Conservation (phyloP, 1,140 invertebrate genomes). For the Cotesia typhae region DNA sequence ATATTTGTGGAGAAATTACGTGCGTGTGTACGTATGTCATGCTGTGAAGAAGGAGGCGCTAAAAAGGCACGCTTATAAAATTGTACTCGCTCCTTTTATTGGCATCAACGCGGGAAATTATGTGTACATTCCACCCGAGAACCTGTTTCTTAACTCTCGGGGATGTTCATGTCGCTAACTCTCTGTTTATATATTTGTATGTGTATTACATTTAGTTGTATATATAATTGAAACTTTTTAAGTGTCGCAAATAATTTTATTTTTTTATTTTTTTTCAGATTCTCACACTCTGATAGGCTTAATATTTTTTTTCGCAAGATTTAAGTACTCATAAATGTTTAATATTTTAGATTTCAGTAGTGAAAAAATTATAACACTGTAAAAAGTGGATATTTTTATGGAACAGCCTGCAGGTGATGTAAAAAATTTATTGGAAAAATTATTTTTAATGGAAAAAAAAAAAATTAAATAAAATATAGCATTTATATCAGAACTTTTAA, state of each 20-base stretch:
- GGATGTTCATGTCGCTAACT: no score
- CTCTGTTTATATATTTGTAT: no score
- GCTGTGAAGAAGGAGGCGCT: constrained; percentile 52
- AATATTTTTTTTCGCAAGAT: not conserved
- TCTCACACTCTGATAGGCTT: not conserved
- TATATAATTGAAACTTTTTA: constrained; percentile 60
- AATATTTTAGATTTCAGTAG: constrained; percentile 10
- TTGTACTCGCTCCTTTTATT: constrained; percentile 58
- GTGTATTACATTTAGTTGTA: constrained; percentile 30
- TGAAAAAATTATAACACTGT: not conserved
- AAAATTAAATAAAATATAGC: no score
- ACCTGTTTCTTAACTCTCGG: constrained; percentile 50
- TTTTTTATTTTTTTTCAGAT: constrained; percentile 18
- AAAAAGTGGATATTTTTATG: not conserved
- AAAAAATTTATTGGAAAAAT: not conserved
- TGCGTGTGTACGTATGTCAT: not conserved
- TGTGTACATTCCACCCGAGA: constrained; percentile 57
- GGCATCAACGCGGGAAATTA: constrained; percentile 58
- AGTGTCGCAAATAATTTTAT: constrained; percentile 17
- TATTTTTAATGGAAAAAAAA: no score
- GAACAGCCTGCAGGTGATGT: no score
- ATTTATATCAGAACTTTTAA: no score
- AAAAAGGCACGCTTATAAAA: constrained; percentile 62
- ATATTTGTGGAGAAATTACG: not conserved
- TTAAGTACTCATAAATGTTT: constrained; percentile 7